phyloP scores from a whole-genome alignment of 2,888 invertebrate genomes.

The Entomobrya multifasciata region DNA sequence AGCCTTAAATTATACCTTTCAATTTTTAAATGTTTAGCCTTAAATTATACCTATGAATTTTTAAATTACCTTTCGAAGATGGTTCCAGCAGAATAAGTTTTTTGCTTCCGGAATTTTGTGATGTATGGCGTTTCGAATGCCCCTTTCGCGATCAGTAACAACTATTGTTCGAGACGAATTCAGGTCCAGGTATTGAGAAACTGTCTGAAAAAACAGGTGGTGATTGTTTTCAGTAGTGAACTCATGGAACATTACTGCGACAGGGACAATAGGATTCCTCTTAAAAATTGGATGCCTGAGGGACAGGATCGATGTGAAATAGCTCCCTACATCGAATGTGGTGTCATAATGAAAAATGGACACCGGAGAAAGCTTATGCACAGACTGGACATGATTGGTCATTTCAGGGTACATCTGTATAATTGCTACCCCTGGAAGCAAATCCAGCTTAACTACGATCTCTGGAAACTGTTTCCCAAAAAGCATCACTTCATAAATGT shows the following conservation, averaged over 20 bases:
- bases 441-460: background rate
- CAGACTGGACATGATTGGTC: background rate
- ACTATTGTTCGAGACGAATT: background rate
- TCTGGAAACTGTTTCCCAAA: background rate
- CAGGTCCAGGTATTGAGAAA: background rate
- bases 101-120: background rate
- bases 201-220: background rate
- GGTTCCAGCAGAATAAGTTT: conserved; percentile 36
- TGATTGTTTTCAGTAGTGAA: background rate
- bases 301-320: conserved; percentile 24
- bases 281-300: conserved; percentile 13
- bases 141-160: conserved; percentile 33
- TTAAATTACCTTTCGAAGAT: conserved; percentile 2
- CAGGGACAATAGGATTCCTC: background rate
- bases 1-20: no score
- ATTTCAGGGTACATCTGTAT: background rate
- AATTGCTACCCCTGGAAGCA: background rate
- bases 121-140: background rate
- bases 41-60: no score
- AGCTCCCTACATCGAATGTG: conserved; percentile 4
- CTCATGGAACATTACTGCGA: conserved; percentile 16
- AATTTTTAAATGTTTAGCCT: no score
- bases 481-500: background rate
- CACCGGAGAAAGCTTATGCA: background rate
- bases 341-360: conserved; percentile 15